Evolutionary conservation across 2,797 vertebrate genomes (phyloP).

Genomic region (Sebastes goodei): DNA sequence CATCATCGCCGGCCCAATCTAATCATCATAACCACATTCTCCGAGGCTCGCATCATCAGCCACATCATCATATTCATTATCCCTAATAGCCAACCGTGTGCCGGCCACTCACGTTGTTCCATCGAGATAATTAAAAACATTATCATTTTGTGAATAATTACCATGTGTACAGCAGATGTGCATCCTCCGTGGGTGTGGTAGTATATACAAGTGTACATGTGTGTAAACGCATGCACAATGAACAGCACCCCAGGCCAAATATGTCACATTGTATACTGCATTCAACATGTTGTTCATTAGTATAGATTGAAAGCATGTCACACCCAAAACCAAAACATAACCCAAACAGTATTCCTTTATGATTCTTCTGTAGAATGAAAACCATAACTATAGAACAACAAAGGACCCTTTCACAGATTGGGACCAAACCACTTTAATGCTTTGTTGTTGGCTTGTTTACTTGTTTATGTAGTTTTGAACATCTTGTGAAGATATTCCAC

Average conservation of each 20-base stretch:
- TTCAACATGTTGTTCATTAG: conserved; percentile 24
- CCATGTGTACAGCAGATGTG: conserved; percentile 57
- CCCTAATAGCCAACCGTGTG: neutral
- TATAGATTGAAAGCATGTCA: neutral
- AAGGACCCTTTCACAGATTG: neutral
- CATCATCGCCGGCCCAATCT: neutral
- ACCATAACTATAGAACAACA: neutral
- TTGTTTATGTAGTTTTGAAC: neutral
- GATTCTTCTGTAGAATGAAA: neutral
- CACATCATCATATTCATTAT: neutral
- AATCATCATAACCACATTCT: conserved; percentile 2
- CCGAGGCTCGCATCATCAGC: neutral
- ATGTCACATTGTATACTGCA: neutral
- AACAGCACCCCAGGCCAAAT: neutral
- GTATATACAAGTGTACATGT: neutral
- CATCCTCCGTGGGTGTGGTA: neutral
- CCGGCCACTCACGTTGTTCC: neutral
- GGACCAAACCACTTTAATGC: neutral
- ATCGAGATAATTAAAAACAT: conserved; percentile 33
- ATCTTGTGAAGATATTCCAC: neutral
- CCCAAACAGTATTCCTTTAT: neutral
- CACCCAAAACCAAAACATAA: neutral
- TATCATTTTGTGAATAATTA: conserved; percentile 1
- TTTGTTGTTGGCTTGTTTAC: neutral
- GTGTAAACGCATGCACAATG: neutral